Evolutionary conservation across 2,113 vertebrate species (phyloP).

Genomic region (Phainopepla nitens): DNA sequence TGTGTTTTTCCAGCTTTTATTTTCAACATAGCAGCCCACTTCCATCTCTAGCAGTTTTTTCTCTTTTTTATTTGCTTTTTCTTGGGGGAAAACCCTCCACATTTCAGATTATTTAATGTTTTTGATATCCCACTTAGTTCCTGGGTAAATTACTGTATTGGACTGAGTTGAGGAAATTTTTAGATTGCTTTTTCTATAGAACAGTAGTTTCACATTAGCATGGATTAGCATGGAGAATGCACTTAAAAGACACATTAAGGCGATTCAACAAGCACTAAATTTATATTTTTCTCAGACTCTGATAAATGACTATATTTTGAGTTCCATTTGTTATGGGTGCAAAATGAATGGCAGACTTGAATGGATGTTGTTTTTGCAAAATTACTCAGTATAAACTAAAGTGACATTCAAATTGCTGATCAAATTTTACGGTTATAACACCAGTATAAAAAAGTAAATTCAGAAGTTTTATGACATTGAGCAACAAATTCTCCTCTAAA

Average conservation of each 20-base stretch:
- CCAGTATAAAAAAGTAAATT: slow-evolving; percentile 43
- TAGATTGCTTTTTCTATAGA: slow-evolving; percentile 12
- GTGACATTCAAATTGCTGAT: slow-evolving; percentile 49
- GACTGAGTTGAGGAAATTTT: background rate
- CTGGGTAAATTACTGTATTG: background rate
- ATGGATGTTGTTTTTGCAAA: slow-evolving; percentile 13
- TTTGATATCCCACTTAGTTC: background rate
- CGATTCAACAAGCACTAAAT: background rate
- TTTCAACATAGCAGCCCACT: background rate
- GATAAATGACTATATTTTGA: slow-evolving; percentile 26
- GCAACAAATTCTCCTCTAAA: background rate
- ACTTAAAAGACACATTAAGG: slow-evolving; percentile 19
- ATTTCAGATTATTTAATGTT: background rate
- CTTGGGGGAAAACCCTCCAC: background rate
- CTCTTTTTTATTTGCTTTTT: background rate
- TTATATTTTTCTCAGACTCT: slow-evolving; percentile 34
- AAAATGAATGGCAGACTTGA: slow-evolving; percentile 44
- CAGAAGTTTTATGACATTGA: background rate
- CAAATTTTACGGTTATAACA: slow-evolving; percentile 34
- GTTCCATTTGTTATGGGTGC: slow-evolving; percentile 12
- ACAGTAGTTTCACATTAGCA: slow-evolving; percentile 13
- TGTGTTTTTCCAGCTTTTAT: background rate
- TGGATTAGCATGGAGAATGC: background rate
- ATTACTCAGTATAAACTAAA: slow-evolving; percentile 39
- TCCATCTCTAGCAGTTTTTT: background rate